Evolutionary conservation across 1,140 invertebrate species (phyloP).

Genomic region (Scaptomyza pallida): DNA sequence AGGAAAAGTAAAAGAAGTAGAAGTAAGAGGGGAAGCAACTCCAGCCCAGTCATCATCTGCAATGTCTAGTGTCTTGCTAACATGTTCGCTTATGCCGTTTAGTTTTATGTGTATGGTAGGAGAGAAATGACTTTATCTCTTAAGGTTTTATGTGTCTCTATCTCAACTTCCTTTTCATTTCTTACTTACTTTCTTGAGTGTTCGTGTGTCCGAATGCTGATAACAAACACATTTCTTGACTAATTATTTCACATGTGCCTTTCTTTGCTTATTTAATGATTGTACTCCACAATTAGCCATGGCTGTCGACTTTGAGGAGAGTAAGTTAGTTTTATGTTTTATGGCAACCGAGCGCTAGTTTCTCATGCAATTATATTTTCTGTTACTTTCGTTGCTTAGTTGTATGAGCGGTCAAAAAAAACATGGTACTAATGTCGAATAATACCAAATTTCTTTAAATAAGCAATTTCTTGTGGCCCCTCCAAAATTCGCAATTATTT

Average conservation of each 20-base stretch:
- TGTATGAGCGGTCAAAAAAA: too few relatives aligned
- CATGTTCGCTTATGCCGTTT: constrained; percentile 44
- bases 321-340: constrained; percentile 20
- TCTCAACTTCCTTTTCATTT: constrained; percentile 17
- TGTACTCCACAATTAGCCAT: constrained; percentile 26
- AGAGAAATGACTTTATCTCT: constrained; percentile 40
- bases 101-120: constrained; percentile 27
- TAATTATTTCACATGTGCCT: constrained; percentile 52
- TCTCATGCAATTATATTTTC: background rate
- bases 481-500: too few relatives aligned
- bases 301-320: constrained; percentile 9
- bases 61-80: constrained; percentile 30
- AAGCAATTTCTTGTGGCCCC: too few relatives aligned
- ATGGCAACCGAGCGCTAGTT: background rate
- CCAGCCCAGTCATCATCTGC: constrained; percentile 15
- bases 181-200: background rate
- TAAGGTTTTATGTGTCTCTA: background rate
- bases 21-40: too few relatives aligned
- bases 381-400: too few relatives aligned
- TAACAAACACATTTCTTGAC: constrained; percentile 41
- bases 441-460: too few relatives aligned
- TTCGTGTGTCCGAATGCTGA: constrained; percentile 17
- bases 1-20: background rate
- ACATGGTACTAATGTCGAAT: too few relatives aligned
- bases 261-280: constrained; percentile 21